These are phyloP conservation scores for Diabrotica virgifera DNA, from an alignment of 1,140 invertebrate genomes.

Conservation along the genomic window DNA sequence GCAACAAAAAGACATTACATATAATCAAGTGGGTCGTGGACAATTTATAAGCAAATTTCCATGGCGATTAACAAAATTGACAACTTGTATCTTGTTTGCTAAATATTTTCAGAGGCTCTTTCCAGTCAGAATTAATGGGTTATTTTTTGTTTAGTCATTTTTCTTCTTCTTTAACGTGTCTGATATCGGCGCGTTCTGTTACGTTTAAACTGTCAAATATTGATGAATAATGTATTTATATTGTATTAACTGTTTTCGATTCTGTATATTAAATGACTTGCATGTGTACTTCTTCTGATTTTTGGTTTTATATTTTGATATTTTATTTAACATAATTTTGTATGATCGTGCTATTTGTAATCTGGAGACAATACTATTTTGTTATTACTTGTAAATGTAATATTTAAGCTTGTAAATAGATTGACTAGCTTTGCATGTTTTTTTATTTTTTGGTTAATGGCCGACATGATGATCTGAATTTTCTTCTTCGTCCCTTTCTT, in stretches of 20 bases:
- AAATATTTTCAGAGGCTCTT: slow-evolving; percentile 19
- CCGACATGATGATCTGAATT: no score
- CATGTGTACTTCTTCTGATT: no score
- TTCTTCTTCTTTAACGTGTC: not conserved
- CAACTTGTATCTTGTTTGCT: slow-evolving; percentile 18
- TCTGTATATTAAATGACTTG: no score
- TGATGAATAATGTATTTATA: not conserved
- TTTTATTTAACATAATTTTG: no score
- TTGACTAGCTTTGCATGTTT: no score
- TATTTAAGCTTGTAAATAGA: no score
- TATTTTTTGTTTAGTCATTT: slow-evolving; percentile 8
- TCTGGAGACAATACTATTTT: no score
- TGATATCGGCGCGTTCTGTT: not conserved
- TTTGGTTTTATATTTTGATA: no score
- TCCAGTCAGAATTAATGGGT: slow-evolving; percentile 12
- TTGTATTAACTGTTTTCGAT: not conserved
- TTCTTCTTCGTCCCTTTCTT: no score
- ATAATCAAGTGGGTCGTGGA: slow-evolving; percentile 8
- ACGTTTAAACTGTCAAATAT: not conserved
- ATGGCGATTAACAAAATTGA: slow-evolving; percentile 21
- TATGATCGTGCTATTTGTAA: no score
- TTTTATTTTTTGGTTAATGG: no score
- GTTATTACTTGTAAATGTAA: no score
- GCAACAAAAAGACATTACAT: not conserved
- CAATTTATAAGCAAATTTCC: slow-evolving; percentile 21